Evolutionary conservation across 2,113 vertebrate species (phyloP).

Genomic region (Thalassoma bifasciatum): DNA sequence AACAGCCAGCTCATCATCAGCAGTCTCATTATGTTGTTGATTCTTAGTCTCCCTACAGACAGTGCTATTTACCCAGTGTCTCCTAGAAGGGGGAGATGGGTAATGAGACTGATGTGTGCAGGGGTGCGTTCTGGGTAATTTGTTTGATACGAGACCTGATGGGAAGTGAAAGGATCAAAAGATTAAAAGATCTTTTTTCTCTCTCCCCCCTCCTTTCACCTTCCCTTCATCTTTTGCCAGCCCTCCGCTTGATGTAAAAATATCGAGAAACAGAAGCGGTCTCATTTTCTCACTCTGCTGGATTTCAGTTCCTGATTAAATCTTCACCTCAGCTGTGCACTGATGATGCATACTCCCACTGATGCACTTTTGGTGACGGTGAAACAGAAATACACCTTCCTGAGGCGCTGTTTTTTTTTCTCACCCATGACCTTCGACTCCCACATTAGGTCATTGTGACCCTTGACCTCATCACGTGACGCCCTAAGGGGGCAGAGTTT

Average conservation of each 20-base stretch:
- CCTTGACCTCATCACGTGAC: constrained; percentile 41
- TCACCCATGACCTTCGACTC: constrained; percentile 56
- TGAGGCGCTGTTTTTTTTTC: constrained; percentile 9
- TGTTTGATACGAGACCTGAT: constrained; percentile 74
- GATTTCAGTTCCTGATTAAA: constrained; percentile 36
- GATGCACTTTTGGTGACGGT: not conserved
- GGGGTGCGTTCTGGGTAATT: constrained; percentile 73
- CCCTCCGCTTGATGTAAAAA: constrained; percentile 1
- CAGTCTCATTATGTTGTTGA: constrained; percentile 75
- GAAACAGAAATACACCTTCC: constrained; percentile 31
- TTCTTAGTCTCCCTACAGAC: constrained; percentile 72
- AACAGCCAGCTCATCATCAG: constrained; percentile 57
- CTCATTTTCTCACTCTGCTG: constrained; percentile 20
- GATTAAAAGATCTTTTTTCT: constrained; percentile 52
- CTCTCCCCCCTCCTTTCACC: constrained; percentile 1
- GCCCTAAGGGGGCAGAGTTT: constrained; percentile 10
- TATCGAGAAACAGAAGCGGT: not conserved
- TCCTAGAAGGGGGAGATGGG: constrained; percentile 53
- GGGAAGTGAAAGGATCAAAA: constrained; percentile 74
- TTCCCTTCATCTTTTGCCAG: constrained; percentile 40
- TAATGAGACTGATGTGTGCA: constrained; percentile 79
- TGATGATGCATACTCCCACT: not conserved
- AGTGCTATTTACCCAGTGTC: constrained; percentile 73
- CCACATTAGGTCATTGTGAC: constrained; percentile 55
- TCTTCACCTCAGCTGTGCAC: constrained; percentile 14